Base-by-base conservation (phyloP, 2,797 vertebrate species). In the Leucoraja ocellata region DNA sequence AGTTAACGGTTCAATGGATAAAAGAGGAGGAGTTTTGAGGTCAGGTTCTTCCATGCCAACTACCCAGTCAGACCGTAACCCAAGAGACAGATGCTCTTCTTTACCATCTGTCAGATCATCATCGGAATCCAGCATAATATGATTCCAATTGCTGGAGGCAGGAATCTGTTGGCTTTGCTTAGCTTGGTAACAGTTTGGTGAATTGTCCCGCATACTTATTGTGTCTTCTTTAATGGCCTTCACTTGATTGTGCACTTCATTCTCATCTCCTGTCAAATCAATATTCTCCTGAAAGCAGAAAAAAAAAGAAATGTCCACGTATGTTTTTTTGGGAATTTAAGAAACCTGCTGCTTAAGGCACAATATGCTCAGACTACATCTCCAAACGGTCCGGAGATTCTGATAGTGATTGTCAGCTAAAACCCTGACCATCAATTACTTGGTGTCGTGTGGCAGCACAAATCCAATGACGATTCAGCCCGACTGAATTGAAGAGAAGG, bases 201-300 rank as follows among this genome's bases (percentile, higher is more conserved):
- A 46, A 54, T 54, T 14, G 23, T 54, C 71, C 90, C 28, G 71
- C 36, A 92, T 92, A 58, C 5, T 76, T 76, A 21, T 71, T 11
- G n/a, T 58, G 11, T 18, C 14, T 92, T 54, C 71, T 46, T 21
- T 71, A 73, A 4, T 16, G 68, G 5, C 25, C 23, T 54, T 74
- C 90, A 92, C 90, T 46, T 92, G 71, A 73, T 25, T 58, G 9
- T 58, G 10, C 39, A 73, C 39, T 73, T 92, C 90, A 92, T n/a
- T 92, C 23, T 92, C 90, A 54, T 92, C 88, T 25, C 32, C 23
- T 46, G 90, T 92, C 46, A 92, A 76, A 74, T 92, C 90, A 74
- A 92, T 92, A 54, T 58, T 46, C 36, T 92, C 90, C 90, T 92
- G 90, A 92, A 92, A 92, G 71, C 71, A 73, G 39, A 84, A 54